Evolutionary conservation across 2,888 invertebrate genomes (phyloP).

Genomic region (Conomelus anceps): DNA sequence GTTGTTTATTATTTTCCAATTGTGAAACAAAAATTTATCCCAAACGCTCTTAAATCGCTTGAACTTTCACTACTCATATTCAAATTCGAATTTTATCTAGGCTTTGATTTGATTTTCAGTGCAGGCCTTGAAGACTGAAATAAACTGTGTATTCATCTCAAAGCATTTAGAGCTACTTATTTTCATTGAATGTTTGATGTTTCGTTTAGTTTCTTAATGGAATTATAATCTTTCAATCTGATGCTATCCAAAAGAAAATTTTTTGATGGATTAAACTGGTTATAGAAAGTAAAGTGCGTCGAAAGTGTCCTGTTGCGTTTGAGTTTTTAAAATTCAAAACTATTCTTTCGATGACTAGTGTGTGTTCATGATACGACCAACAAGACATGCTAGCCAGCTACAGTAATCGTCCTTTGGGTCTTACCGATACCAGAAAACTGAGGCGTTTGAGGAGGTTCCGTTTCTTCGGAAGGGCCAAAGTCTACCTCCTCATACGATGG

Average conservation of each 20-base stretch:
- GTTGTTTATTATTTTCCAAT: too few relatives aligned
- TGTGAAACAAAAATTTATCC: too few relatives aligned
- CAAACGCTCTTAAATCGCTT: too few relatives aligned
- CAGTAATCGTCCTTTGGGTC: constrained; percentile 42
- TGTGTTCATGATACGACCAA: background rate
- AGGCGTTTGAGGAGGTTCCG: constrained; percentile 50
- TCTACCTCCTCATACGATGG: constrained; percentile 54
- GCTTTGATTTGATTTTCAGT: too few relatives aligned
- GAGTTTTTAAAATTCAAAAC: background rate
- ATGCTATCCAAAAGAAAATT: background rate
- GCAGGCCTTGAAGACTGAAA: too few relatives aligned
- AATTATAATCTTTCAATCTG: background rate
- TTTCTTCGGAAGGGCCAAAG: constrained; percentile 54
- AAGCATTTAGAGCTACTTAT: too few relatives aligned
- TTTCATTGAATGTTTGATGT: too few relatives aligned
- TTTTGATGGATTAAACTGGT: background rate
- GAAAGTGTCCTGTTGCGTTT: background rate
- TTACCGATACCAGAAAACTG: constrained; percentile 49
- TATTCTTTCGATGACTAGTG: background rate
- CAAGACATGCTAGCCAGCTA: background rate
- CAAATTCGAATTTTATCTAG: too few relatives aligned
- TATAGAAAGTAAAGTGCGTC: background rate
- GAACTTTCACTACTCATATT: too few relatives aligned
- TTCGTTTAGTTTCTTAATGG: too few relatives aligned
- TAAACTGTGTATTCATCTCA: too few relatives aligned